Evolutionary conservation across 2,888 invertebrate species (phyloP), one percentile per base, ranked within the genome.

Genomic region (Orthonevra nobilis): DNA sequence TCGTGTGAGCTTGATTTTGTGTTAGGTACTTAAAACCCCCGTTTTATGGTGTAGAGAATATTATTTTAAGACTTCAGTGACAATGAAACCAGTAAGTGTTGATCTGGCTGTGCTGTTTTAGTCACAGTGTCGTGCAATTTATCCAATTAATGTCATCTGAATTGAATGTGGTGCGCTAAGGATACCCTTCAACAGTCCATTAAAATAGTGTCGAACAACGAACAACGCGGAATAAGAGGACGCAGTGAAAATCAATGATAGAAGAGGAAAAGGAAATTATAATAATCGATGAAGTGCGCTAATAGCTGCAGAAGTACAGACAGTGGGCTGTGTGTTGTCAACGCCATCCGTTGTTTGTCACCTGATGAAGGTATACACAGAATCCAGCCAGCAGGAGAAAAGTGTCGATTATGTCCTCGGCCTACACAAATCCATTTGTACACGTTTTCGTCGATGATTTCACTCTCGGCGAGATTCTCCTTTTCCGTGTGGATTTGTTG

Each of bases 271-370:
- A 63, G 19, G 28, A 68, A 68, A 73, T 61, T 73, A 73, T 79
- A 73, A 73, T 79, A 79, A 79, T 79, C 79, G 79, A 79, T 79
- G 79, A 79, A 79, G 73, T 79, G 73, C 61, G 73, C 79, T 79
- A 73, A 79, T 79, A 79, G 79, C 60, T 44, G 61, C 61, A n/a
- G n/a, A n/a, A n/a, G n/a, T n/a, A 23, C 23, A 79, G 73, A 79
- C 79, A 66, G 73, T 48, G 56, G 61, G 61, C 66, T 32, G 48
- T 79, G 61, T 38, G 66, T 73, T 79, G 79, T 79, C 79, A 79
- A 79, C 72, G 73, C 54, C 52, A 46, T 52, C 28, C 52, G 61
- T 52, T 42, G 60, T 61, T n/a, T 54, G 70, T 70, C 70, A 61
- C 61, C 61, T 61, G 70, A 66, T 32, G 64, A 58, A 28, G 61